Base-by-base conservation (phyloP, 1,140 invertebrate species). In the Zaprionus taronus region DNA sequence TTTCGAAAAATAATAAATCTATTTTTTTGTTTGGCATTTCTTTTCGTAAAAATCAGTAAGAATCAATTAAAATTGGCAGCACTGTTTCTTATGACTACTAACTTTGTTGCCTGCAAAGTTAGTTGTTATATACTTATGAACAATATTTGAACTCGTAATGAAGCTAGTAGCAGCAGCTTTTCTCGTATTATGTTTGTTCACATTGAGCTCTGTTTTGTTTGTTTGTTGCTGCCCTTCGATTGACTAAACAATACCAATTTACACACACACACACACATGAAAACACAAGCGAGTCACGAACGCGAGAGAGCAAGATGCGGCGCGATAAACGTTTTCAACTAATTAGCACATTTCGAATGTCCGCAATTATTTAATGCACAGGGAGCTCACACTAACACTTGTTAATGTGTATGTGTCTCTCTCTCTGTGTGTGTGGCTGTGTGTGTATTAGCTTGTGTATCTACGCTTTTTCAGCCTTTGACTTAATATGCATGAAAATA, bases 321-420 rank as follows among this genome's bases (percentile, higher is more conserved):
- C 64, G 67, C 63, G 69, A 83, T 87, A 86, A 86, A 83, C 83
- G 83, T 86, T 86, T 87, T 76, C 80, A 78, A 58, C 69, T 80
- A 86, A 86, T 86, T 86, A 86, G 77, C 83, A 86, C 83, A 83
- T 86, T 87, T 47, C 60, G 49, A 75, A 62, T 49, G 66, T 68
- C 44, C 28, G 36, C 68, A 73, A 79, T 77, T 67, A 71, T 77
- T 77, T 51, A 79, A 77, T 64, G 73, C 58, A 47, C 41, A 70
- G 56, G 47, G 55, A 77, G 36, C 47, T 55, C 28, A 55, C 1
- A 22, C 44, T 24, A 12, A 55, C 49, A 55, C 49, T 31, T 6
- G 63, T 64, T 51, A 9, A 7, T 31, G 6, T 51, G 20, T 22
- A 7, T 71, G 31, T 51, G 1, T 6, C 22, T 12, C 3, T 22